Base-by-base conservation (phyloP, 2,113 vertebrate species). In the Lipophrys pholis region DNA sequence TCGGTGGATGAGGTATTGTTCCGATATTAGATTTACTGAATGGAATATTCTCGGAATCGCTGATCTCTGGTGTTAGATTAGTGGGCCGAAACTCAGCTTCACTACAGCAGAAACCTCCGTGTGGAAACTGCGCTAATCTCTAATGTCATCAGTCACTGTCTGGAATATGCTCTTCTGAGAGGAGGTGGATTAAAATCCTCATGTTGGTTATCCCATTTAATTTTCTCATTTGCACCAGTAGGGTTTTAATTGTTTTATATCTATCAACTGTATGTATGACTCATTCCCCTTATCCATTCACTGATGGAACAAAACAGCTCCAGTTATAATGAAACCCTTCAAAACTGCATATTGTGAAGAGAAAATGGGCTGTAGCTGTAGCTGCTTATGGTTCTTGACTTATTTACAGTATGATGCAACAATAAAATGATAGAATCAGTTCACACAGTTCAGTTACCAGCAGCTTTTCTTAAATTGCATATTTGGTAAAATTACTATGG, bases 171-270 rank as follows among this genome's bases (percentile, higher is more conserved):
- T 80, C 52, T 71, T 81, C 74, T 62, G 16, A 21, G 57, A 65
- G 65, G 69, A 81, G 46, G 77, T 71, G 73, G 78, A 88, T 88
- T 88, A 73, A 77, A 65, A 84, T 64, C 46, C 68, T 61, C 50
- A 77, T 59, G 45, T 71, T 69, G 73, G 54, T 78, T 74, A 73
- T 68, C 58, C 48, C 56, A 48, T 60, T 72, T 78, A 68, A 80
- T 84, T 79, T 60, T 67, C 46, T 80, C 48, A 57, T 54, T 63
- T 54, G 60, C 56, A 35, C 42, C 70, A 74, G 67, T 11, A 56
- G 46, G 58, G 63, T 83, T 53, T 48, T 83, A 76, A 86, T 81
- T 74, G 63, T 83, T 87, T 85, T 80, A 81, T 82, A 85, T 78
- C 76, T 70, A 65, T 3, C 69, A 53, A 64, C 66, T 72, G 66